Base-by-base conservation (phyloP, 2,113 vertebrate species). In the Brienomyrus brachyistius region DNA sequence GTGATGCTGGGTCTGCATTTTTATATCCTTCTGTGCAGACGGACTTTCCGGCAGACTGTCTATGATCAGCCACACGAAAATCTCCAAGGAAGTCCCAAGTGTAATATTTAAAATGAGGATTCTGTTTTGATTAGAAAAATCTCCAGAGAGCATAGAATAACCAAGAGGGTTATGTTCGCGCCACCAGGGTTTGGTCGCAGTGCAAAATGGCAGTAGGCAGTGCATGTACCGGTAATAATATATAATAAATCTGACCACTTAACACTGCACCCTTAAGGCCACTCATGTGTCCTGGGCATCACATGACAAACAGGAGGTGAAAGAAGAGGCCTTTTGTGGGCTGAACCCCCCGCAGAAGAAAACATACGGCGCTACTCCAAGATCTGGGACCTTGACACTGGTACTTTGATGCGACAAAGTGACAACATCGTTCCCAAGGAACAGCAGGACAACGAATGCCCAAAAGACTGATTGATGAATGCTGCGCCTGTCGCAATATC, bases 251-350 rank as follows among this genome's bases (percentile, higher is more conserved):
- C 45, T 90, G 87, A 92, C 90, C 93, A 93, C 90, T 93, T 94
- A 92, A 2, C 5, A 11, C 45, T 1, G 74, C 62, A 48, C 50
- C 90, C 92, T 93, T 87, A 77, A 89, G 84, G 94, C 89, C 91
- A 90, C 93, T 92, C 93, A 89, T 92, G 92, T 89, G 93, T 90
- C 31, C 48, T 82, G 40, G 23, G 86, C 51, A 91, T 93, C 95
- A 95, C 94, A 94, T 94, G 95, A 93, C 91, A 90, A 89, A 47
- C 3, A 56, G 2, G 86, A 87, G 48, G 87, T 70, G 83, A 90
- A 87, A 90, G 92, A 94, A 87, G 90, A 91, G 91, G 66, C 66
- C 92, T 92, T 95, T 95, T 95, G 93, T 95, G 88, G 40, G 21
- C 21, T 21, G n/a, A 10, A 83, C 47, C n/a, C 48, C 8, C n/a